Base-by-base conservation (phyloP, 2,888 invertebrate species). In the Ischnura elegans region DNA sequence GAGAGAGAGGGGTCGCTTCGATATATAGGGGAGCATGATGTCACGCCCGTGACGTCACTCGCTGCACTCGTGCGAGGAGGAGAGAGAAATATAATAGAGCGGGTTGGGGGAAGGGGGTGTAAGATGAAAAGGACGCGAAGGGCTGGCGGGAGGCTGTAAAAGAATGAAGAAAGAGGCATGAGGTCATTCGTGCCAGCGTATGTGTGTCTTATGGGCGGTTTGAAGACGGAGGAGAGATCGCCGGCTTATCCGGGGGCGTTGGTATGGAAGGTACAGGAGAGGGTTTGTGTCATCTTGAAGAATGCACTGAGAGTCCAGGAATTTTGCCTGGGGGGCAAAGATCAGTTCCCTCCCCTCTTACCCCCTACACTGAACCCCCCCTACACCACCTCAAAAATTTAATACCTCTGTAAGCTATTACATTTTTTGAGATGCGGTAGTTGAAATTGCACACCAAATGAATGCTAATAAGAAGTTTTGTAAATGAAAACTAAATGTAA, bases 31-130 rank as follows among this genome's bases (percentile, higher is more conserved):
- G 90, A 61, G 66, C 61, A 90, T 90, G 90, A 90, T 90, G 90
- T 90, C 90, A 90, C 90, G 61, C 66, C 61, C 51, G 55, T 87
- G 87, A 61, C 87, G 87, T n/a, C 87, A 87, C 55, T 51, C 61
- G 61, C 42, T 90, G 90, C 90, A 66, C 90, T 43, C 51, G 43
- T n/a, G n/a, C 61, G 43, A 25, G 45, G 42, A 16, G 46, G 19
- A 0, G 46, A 13, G 45, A 25, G 46, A 36, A 46, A 46, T 19
- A 4, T 45, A 19, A 25, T 19, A n/a, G 5, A 25, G 86, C 8
- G 66, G 4, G 66, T 66, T 29, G 19, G 61, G 61, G 21, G 25
- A 29, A 29, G 86, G 43, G 43, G 86, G 43, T n/a, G 5, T 19
- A 19, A 43, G 21, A 19, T 36, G 21, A 61, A 21, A 25, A 25